These are phyloP conservation scores for Noturus placidus DNA, from an alignment of 2,113 vertebrate species.

Conservation along the genomic window DNA sequence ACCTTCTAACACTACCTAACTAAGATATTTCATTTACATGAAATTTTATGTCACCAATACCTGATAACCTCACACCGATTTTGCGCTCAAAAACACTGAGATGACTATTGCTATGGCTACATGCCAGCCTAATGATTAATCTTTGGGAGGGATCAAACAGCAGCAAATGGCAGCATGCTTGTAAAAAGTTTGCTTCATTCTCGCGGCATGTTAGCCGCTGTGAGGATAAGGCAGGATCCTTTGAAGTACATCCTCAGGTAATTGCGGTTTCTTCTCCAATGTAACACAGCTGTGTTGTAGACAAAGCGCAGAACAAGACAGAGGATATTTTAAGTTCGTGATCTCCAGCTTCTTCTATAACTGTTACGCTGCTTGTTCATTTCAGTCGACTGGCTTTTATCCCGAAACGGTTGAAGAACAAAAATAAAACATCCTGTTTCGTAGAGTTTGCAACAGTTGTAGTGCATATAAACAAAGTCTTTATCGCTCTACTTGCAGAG, in stretches of 20 bases:
- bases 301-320: background rate
- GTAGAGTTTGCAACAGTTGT: background rate
- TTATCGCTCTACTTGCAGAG: background rate
- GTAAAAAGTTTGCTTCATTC: background rate
- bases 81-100: background rate
- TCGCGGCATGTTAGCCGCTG: constrained; percentile 1
- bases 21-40: background rate
- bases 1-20: background rate
- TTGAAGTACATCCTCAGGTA: constrained; percentile 42
- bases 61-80: background rate
- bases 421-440: constrained; percentile 8
- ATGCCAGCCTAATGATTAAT: constrained; percentile 27
- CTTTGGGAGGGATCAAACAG: constrained; percentile 35
- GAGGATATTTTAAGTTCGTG: constrained; percentile 1
- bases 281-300: constrained; percentile 34
- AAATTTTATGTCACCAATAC: background rate
- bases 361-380: background rate
- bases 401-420: background rate
- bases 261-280: constrained; percentile 32
- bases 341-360: background rate
- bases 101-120: constrained; percentile 3
- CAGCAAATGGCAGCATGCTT: constrained; percentile 15
- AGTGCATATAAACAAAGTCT: background rate
- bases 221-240: constrained; percentile 1
- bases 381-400: constrained; percentile 2